Conservation (phyloP, 2,888 invertebrate species). For the Plutella xylostella region DNA sequence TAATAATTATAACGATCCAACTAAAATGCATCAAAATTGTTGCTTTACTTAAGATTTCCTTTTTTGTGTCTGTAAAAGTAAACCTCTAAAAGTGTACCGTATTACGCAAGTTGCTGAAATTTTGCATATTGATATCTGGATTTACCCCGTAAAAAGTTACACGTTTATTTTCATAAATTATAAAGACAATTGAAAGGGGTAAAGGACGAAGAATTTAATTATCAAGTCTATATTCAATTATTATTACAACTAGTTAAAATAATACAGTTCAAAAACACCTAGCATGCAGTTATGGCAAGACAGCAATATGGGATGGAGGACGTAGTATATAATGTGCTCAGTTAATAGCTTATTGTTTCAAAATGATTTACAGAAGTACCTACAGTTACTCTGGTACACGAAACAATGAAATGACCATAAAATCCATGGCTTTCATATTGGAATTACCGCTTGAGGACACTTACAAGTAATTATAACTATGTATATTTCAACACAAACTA, state of each 20-base stretch:
- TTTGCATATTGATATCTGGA: too few species aligned
- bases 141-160: too few species aligned
- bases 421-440: slow-evolving; percentile 42
- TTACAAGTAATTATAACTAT: neutral
- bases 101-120: neutral
- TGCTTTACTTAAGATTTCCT: too few species aligned
- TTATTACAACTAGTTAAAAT: slow-evolving; percentile 5
- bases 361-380: slow-evolving; percentile 52
- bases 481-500: neutral
- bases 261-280: slow-evolving; percentile 45
- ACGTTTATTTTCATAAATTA: too few species aligned
- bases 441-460: neutral
- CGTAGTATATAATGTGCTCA: slow-evolving; percentile 57
- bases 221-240: neutral
- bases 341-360: slow-evolving; percentile 67
- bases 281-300: slow-evolving; percentile 59
- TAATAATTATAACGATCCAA: neutral
- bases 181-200: neutral
- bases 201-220: neutral
- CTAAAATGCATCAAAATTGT: neutral
- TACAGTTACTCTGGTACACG: slow-evolving; percentile 17
- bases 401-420: slow-evolving; percentile 64
- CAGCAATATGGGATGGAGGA: slow-evolving; percentile 64
- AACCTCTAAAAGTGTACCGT: neutral
- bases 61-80: neutral